Evolutionary conservation across 2,113 vertebrate species (phyloP), one percentile per base, ranked within the genome.

Genomic region (Opisthocomus hoazin): DNA sequence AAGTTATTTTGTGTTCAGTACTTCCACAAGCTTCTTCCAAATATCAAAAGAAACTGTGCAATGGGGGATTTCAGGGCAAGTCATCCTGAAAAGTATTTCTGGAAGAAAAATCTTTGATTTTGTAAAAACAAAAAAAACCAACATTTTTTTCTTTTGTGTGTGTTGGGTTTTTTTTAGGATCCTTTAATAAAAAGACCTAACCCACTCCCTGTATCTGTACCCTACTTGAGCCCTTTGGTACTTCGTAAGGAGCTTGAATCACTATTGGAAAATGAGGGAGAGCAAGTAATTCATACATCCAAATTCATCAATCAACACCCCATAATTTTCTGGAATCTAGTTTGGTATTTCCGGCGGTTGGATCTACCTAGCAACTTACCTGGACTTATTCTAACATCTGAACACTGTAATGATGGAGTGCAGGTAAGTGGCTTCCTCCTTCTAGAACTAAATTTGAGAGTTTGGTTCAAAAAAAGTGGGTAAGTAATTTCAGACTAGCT

Each of bases 241-340:
- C 98, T 99, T 74, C 99, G 99, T 65, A 99, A 99, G 89, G 99
- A 99, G 93, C 98, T 99, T 95, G 99, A 99, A 96, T 99, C 99
- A 15, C 96, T 99, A 78, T 86, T 99, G 96, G 99, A 99, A 97
- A 99, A 99, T 64, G 99, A 99, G 87, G 99, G 99, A 18, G 99
- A 99, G 89, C 98, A 99, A 97, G 99, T 99, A 64, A 99, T 99
- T 96, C 99, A 99, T 96, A 99, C 99, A 26, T 98, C 99, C 80
- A 99, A 98, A 89, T 99, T 99, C 96, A 99, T 99, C 95, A 99
- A 99, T 97, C 99, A 99, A 96, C 99, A 99, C 93, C 99, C 99
- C 12, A 99, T 99, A 92, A 99, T 99, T 94, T 99, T 99, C 98
- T 99, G 99, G 99, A 99, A 99, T 96, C 97, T 99, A 43, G 98